Percentiles rank a stretch among this genome's conserved stretches.
phyloP scores from a whole-genome alignment of 2,113 vertebrate species.

The Chroicocephalus ridibundus region DNA sequence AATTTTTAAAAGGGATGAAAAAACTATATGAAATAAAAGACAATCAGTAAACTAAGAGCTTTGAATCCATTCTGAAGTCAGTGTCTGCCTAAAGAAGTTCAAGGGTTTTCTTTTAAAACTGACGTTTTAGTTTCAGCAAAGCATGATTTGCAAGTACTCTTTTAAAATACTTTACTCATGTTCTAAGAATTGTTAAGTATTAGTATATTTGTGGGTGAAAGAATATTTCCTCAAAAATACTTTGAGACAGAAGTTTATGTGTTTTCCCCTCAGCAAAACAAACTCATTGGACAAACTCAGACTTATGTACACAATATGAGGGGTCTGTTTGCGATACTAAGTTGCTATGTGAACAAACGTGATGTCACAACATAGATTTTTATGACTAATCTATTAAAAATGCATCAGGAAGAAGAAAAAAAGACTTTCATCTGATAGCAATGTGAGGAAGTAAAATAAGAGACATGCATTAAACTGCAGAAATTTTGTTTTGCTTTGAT shows the following conservation, averaged over 20 bases:
- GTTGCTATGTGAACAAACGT: conserved; percentile 68
- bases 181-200: conserved; percentile 42
- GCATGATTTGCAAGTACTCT: conserved; percentile 37
- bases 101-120: conserved; percentile 59
- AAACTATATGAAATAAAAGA: conserved; percentile 49
- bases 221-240: conserved; percentile 52
- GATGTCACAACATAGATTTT: conserved; percentile 66
- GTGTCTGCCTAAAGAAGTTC: conserved; percentile 44
- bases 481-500: conserved; percentile 17
- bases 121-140: conserved; percentile 65
- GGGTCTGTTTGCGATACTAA: conserved; percentile 52
- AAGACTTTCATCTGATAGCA: neutral
- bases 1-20: neutral
- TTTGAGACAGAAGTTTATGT: conserved; percentile 22
- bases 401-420: conserved; percentile 53
- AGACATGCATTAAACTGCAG: neutral
- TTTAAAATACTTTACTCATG: conserved; percentile 16
- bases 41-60: neutral
- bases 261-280: conserved; percentile 42
- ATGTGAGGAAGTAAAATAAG: conserved; percentile 37
- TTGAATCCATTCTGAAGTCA: conserved; percentile 46
- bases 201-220: conserved; percentile 19
- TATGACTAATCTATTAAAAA: conserved; percentile 68
- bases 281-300: conserved; percentile 56
- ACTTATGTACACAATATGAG: conserved; percentile 35